Conservation (phyloP, 2,113 vertebrate species). For the Penelope pileata region DNA sequence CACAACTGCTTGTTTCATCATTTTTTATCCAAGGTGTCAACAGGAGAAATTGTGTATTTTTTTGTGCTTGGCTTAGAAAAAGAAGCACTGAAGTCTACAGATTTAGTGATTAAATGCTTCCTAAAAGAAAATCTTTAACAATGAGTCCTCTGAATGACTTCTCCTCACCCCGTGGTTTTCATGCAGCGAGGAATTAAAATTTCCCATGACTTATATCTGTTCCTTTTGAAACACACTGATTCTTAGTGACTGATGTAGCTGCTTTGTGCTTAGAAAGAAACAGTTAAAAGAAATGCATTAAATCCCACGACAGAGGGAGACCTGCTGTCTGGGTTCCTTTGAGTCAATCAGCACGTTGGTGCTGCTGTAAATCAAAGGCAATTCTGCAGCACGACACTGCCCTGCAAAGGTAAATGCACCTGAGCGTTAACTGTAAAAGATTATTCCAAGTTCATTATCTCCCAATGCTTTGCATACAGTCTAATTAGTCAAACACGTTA, state of each 20-base stretch:
- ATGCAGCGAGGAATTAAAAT: neutral
- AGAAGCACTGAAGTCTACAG: neutral
- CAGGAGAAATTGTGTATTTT: neutral
- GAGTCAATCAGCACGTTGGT: constrained; percentile 27
- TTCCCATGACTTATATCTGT: neutral
- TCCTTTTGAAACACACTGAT: neutral
- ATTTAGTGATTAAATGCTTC: constrained; percentile 3
- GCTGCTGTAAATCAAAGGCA: constrained; percentile 35
- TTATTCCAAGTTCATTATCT: neutral
- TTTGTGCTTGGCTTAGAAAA: neutral
- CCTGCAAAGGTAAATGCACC: neutral
- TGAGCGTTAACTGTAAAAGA: neutral
- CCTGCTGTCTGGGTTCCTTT: constrained; percentile 12
- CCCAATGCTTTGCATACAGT: neutral
- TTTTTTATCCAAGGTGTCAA: constrained; percentile 33
- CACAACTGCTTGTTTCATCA: constrained; percentile 36
- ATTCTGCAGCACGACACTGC: neutral
- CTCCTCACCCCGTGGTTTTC: neutral
- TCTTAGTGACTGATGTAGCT: neutral
- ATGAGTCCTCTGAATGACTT: neutral
- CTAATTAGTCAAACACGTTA: neutral
- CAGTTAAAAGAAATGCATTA: constrained; percentile 28
- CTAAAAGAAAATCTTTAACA: neutral
- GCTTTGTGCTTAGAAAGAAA: constrained; percentile 1
- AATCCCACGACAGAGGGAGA: neutral